Conservation (phyloP, 2,888 invertebrate genomes). For the Biston stratarius region DNA sequence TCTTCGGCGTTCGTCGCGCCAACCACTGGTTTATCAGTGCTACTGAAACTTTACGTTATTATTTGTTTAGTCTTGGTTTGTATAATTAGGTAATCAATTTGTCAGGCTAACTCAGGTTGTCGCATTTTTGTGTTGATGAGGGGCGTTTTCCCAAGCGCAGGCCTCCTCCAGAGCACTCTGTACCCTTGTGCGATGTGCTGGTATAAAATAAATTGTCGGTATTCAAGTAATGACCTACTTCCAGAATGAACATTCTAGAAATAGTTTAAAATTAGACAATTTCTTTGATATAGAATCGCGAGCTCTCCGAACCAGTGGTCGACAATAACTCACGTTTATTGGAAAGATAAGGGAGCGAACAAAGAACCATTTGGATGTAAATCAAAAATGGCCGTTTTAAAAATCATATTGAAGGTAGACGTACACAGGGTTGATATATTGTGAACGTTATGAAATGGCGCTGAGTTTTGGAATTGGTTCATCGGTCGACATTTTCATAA, state of each 20-base stretch:
- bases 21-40: too few species aligned
- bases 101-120: too few species aligned
- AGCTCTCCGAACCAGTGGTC: conserved; percentile 69
- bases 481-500: neutral
- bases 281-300: conserved; percentile 74
- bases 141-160: too few species aligned
- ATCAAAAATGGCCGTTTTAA: conserved; percentile 69
- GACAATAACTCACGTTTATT: conserved; percentile 81
- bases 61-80: too few species aligned
- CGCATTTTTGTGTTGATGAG: too few species aligned
- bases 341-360: conserved; percentile 78
- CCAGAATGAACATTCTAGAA: conserved; percentile 65
- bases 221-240: too few species aligned
- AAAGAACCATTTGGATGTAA: conserved; percentile 71
- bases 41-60: too few species aligned
- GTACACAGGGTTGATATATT: conserved; percentile 5
- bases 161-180: too few species aligned
- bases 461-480: neutral
- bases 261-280: conserved; percentile 81
- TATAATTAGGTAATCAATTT: too few species aligned
- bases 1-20: too few species aligned
- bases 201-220: too few species aligned
- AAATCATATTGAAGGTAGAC: conserved; percentile 56
- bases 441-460: neutral
- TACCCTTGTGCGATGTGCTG: too few species aligned